These are phyloP conservation scores for Nemotelus pantherinus DNA, from an alignment of 2,888 invertebrate genomes.

Conservation along the genomic window DNA sequence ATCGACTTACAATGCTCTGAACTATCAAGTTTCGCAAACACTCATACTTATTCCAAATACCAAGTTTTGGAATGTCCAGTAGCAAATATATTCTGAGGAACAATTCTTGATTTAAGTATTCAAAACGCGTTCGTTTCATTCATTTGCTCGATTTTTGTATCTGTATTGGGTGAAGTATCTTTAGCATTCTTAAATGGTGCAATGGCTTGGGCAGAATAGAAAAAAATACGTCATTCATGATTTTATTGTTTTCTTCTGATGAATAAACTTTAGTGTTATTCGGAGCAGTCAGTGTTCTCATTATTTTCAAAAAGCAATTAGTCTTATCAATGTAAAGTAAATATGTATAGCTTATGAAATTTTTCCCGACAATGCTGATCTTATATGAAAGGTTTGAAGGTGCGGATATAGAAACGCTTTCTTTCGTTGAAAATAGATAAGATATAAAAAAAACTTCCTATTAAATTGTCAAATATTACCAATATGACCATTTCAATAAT, in stretches of 20 bases:
- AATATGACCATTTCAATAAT: too few species aligned
- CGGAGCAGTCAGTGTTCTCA: neutral
- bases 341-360: too few species aligned
- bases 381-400: too few species aligned
- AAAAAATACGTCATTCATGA: neutral
- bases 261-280: neutral
- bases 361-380: too few species aligned
- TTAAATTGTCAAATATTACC: too few species aligned
- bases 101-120: neutral
- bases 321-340: too few species aligned
- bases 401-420: too few species aligned
- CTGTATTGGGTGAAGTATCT: neutral
- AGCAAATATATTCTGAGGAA: neutral
- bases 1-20: too few species aligned
- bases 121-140: slow-evolving; percentile 13
- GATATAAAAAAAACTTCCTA: too few species aligned
- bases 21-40: neutral
- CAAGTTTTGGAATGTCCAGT: neutral
- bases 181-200: neutral
- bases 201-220: neutral
- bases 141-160: slow-evolving; percentile 3
- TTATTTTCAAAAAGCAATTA: neutral
- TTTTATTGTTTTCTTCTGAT: neutral
- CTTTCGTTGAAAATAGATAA: too few species aligned
- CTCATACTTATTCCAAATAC: neutral